phyloP scores from a whole-genome alignment of 1,140 invertebrate species.

The Olivierus martensii region DNA sequence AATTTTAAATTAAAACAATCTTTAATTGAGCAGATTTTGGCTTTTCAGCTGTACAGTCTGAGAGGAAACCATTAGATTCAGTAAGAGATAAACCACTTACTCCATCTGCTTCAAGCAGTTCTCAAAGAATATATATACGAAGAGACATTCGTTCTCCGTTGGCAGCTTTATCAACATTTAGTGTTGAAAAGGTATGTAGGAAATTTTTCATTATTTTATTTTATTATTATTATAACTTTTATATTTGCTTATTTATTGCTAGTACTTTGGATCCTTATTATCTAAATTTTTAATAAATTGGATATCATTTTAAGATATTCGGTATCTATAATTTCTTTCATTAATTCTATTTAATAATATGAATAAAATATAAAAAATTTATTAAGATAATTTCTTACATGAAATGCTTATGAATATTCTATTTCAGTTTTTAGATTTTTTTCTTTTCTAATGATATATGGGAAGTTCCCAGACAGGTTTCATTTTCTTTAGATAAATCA shows the following conservation, averaged over 20 bases:
- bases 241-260: no score
- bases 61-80: conserved; percentile 34
- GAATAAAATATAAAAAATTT: neutral
- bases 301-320: no score
- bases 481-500: no score
- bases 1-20: neutral
- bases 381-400: no score
- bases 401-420: no score
- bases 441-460: no score
- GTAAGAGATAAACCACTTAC: conserved; percentile 24
- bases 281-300: no score
- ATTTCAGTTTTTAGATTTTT: no score
- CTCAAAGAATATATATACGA: conserved; percentile 33
- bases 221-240: neutral
- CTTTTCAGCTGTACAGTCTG: conserved; percentile 40
- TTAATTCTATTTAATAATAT: neutral
- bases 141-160: conserved; percentile 33
- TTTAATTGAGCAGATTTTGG: neutral
- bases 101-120: conserved; percentile 25
- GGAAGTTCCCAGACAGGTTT: no score
- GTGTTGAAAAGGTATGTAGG: conserved; percentile 12
- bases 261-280: no score
- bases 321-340: neutral
- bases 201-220: neutral
- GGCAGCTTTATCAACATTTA: conserved; percentile 30